Evolutionary conservation across 1,140 invertebrate species (phyloP), one percentile per base, ranked within the genome.

Genomic region (Pogonus chalceus): DNA sequence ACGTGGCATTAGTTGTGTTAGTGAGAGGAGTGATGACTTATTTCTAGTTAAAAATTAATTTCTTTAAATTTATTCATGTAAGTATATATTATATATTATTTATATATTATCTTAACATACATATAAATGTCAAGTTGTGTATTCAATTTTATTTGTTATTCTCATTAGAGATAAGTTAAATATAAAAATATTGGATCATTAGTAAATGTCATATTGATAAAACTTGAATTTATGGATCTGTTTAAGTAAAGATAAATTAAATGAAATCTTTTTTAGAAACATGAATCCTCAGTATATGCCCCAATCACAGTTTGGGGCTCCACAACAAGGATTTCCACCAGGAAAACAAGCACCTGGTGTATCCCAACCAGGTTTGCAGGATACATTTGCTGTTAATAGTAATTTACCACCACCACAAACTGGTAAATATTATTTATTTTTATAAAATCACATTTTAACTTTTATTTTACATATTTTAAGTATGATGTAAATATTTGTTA

Each of bases 1-100:
- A 79, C 78, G 77, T 79, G 77, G 78, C 78, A 79, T 64, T 69
- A 62, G 65, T 65, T 68, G 60, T 60, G 59, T 66, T 60, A 55
- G 60, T 62, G 63, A 65, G 65, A 60, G 59, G 63, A 62, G 58
- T 68, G 61, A 69, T 66, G 65, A 52, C 64, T 66, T 67, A 65
- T 70, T 66, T 62, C 68, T 63, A 52, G 67, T 70, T 63, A 66
- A 61, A 62, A 62, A 60, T 69, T 65, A 68, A 68, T 63, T 67
- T 61, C 58, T 53, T 54, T 56, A 60, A 64, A 62, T 62, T 62
- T 54, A 51, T 59, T 58, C 24, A 23, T 61, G 49, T 55, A 55
- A 58, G 52, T 63, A 64, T 62, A 72, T 70, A 67, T 69, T 68
- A 71, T 67, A 65, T 48, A 23, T 49, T 54, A 23, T 43, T 35